Evolutionary conservation across 2,113 vertebrate genomes (phyloP).

Genomic region (Aramus guarauna): DNA sequence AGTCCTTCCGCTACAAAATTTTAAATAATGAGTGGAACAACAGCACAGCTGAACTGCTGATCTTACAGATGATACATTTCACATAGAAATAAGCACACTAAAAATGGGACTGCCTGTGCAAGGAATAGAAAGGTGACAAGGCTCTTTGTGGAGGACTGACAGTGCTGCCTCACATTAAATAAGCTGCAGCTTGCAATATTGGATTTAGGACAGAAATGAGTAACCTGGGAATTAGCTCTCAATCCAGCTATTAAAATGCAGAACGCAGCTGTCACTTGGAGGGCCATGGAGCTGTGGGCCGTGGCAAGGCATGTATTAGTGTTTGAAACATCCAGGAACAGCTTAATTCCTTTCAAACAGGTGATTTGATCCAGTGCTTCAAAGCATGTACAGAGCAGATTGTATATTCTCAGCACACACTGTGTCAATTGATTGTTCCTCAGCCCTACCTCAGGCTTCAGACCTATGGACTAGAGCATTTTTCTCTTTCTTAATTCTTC

Average conservation of each 20-base stretch:
- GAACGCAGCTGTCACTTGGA: neutral
- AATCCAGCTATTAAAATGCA: slow-evolving; percentile 17
- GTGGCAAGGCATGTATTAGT: neutral
- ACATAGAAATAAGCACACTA: neutral
- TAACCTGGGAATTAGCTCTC: neutral
- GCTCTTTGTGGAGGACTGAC: neutral
- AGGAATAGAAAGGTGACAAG: neutral
- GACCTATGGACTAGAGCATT: neutral
- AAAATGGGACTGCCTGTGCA: neutral
- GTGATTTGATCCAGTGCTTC: neutral
- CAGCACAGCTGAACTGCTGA: neutral
- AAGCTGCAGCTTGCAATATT: neutral
- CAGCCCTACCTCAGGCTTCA: neutral
- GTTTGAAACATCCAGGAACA: neutral
- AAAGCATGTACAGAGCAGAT: neutral
- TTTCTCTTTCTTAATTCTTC: neutral
- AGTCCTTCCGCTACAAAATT: neutral
- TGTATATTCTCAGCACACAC: neutral
- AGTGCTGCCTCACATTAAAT: neutral
- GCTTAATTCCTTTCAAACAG: neutral
- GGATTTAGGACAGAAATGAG: neutral
- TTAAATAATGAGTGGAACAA: neutral
- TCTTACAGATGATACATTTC: neutral
- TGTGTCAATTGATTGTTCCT: neutral
- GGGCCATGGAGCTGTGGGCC: neutral